phyloP scores from a whole-genome alignment of 2,113 vertebrate genomes.

The Entosphenus tridentatus region DNA sequence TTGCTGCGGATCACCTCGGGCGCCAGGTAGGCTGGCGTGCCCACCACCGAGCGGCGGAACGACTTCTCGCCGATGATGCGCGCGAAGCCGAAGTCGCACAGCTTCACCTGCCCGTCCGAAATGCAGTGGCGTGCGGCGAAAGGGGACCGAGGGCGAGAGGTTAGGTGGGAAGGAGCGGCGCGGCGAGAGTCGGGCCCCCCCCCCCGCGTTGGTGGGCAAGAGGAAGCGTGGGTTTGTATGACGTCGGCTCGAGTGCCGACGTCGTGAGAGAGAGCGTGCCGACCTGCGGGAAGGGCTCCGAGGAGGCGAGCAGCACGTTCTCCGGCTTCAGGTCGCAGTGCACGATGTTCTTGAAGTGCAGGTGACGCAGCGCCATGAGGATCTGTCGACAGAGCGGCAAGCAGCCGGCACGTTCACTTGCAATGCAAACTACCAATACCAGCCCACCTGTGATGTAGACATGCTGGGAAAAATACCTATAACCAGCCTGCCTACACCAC shows the following conservation, averaged over 20 bases:
- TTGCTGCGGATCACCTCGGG: constrained; percentile 28
- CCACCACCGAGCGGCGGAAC: constrained; percentile 29
- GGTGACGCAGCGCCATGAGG: constrained; percentile 27
- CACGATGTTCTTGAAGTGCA: constrained; percentile 26
- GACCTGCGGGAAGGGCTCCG: constrained; percentile 31
- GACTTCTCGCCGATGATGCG: constrained; percentile 39
- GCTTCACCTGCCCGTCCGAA: constrained; percentile 23
- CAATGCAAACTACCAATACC: background rate
- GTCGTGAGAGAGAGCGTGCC: background rate
- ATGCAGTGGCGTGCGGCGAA: background rate
- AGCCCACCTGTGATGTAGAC: no score
- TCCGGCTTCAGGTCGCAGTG: constrained; percentile 38
- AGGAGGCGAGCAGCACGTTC: constrained; percentile 27
- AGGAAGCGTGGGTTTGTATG: background rate
- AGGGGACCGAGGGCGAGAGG: background rate
- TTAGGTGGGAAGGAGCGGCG: background rate
- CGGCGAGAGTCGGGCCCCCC: background rate
- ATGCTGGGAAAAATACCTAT: no score
- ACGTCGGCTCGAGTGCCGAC: background rate
- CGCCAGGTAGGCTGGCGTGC: constrained; percentile 32
- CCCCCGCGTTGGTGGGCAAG: background rate
- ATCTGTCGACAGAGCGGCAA: constrained; percentile 16
- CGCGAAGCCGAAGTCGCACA: constrained; percentile 36
- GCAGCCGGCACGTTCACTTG: background rate
- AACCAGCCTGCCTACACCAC: no score